phyloP scores from a whole-genome alignment of 2,113 vertebrate species.

The Daubentonia madagascariensis region DNA sequence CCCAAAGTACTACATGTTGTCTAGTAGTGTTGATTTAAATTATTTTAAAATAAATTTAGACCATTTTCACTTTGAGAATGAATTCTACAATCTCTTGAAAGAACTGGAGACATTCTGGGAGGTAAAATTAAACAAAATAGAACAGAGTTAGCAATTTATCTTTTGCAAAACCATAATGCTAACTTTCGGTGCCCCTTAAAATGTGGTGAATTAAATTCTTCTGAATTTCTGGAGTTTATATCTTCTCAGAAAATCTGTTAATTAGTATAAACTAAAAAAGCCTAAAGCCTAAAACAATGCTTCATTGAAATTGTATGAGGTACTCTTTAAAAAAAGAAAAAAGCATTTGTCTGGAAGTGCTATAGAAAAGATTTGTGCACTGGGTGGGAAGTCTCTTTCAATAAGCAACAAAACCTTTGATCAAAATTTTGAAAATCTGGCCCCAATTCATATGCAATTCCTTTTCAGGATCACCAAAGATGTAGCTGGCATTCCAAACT shows the following conservation, averaged over 20 bases:
- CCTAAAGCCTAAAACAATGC: neutral
- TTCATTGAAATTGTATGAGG: neutral
- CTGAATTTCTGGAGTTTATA: slow-evolving; percentile 28
- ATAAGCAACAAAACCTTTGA: neutral
- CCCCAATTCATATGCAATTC: neutral
- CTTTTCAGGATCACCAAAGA: neutral
- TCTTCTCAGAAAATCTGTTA: slow-evolving; percentile 27
- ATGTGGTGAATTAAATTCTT: neutral
- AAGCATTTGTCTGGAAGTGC: slow-evolving; percentile 13
- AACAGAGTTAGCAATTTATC: neutral
- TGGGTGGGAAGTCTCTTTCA: neutral
- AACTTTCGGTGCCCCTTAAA: neutral
- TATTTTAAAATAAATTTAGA: neutral
- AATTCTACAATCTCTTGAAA: slow-evolving; percentile 20
- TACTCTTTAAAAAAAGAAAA: neutral
- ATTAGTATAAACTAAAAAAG: slow-evolving; percentile 35
- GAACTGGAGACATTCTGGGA: neutral
- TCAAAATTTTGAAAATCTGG: slow-evolving; percentile 12
- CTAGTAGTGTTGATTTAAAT: neutral
- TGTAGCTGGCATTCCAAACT: neutral
- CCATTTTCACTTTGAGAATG: slow-evolving; percentile 23
- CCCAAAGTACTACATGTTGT: neutral
- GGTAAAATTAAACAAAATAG: slow-evolving; percentile 43
- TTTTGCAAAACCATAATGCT: slow-evolving; percentile 22
- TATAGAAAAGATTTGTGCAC: neutral